These are phyloP conservation scores for Scaptomyza flava DNA, from an alignment of 2,888 invertebrate species.

Conservation along the genomic window DNA sequence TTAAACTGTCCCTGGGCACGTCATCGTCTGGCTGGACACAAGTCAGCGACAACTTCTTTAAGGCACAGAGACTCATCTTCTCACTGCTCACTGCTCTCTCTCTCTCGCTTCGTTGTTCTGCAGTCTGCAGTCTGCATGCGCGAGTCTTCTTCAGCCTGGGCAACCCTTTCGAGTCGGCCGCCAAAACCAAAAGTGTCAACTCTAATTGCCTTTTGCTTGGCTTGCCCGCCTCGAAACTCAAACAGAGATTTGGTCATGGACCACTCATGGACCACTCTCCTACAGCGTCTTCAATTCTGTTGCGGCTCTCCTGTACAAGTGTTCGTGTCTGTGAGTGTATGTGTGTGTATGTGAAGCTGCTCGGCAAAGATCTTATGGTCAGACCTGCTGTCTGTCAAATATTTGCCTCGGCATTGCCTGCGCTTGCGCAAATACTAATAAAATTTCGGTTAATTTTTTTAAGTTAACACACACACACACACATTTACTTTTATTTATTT, in stretches of 20 bases:
- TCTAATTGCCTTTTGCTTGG: slow-evolving; percentile 82
- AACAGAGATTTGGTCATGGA: slow-evolving; percentile 63
- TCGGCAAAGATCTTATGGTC: slow-evolving; percentile 70
- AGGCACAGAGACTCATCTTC: slow-evolving; percentile 7
- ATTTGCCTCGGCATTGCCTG: slow-evolving; percentile 79
- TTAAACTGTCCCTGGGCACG: slow-evolving; percentile 79
- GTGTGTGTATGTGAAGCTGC: slow-evolving; percentile 10
- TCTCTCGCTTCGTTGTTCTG: slow-evolving; percentile 18
- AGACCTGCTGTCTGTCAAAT: slow-evolving; percentile 68
- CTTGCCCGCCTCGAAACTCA: slow-evolving; percentile 64
- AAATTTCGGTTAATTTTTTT: slow-evolving; percentile 83
- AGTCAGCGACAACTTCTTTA: slow-evolving; percentile 68
- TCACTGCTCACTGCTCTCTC: background rate
- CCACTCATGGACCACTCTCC: slow-evolving; percentile 30
- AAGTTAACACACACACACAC: slow-evolving; percentile 74
- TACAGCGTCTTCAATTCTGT: background rate
- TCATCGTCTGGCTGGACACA: slow-evolving; percentile 53
- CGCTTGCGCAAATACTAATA: slow-evolving; percentile 83
- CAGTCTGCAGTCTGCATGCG: slow-evolving; percentile 5
- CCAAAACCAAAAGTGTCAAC: slow-evolving; percentile 79
- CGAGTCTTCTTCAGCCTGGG: slow-evolving; percentile 24
- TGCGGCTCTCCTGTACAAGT: background rate
- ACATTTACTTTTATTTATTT: slow-evolving; percentile 77
- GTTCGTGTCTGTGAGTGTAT: background rate
- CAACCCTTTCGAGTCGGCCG: slow-evolving; percentile 39